Conservation (phyloP, 1,140 invertebrate genomes). For the Halotydeus destructor region DNA sequence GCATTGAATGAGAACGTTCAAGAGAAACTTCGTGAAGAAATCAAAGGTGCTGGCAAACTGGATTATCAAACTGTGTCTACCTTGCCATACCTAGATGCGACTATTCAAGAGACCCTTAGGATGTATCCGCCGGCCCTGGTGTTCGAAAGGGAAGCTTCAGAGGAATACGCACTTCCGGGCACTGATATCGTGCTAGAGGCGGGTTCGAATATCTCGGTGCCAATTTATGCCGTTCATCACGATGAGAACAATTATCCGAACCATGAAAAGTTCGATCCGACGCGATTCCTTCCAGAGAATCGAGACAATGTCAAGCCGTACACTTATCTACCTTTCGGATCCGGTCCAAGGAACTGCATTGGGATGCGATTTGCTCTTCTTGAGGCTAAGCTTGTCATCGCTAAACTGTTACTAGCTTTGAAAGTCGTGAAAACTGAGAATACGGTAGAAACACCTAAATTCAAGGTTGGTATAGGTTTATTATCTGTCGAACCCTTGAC, state of each 20-base stretch:
- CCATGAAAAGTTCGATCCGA: constrained; percentile 16
- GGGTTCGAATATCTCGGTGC: constrained; percentile 14
- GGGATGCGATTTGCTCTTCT: constrained; percentile 39
- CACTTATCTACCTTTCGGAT: constrained; percentile 40
- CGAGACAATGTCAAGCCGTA: constrained; percentile 30
- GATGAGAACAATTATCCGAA: constrained; percentile 16
- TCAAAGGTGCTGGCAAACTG: not conserved
- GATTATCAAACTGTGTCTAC: constrained; percentile 17
- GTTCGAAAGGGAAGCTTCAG: not conserved
- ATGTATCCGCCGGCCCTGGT: constrained; percentile 50
- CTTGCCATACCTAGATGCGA: constrained; percentile 20
- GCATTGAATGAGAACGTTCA: constrained; percentile 10
- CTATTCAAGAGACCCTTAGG: constrained; percentile 20
- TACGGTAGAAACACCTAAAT: no score
- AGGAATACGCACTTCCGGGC: not conserved
- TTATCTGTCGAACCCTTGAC: no score
- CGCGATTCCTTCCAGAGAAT: constrained; percentile 24
- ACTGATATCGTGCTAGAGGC: not conserved
- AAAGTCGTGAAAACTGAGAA: constrained; percentile 15
- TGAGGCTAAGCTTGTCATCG: constrained; percentile 38
- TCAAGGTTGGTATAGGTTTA: no score
- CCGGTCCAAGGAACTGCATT: constrained; percentile 31
- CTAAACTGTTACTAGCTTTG: constrained; percentile 21
- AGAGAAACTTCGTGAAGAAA: constrained; percentile 5
- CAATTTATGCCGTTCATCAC: constrained; percentile 18